Conservation (phyloP, 2,113 vertebrate species). For the Triplophysa dalaica region DNA sequence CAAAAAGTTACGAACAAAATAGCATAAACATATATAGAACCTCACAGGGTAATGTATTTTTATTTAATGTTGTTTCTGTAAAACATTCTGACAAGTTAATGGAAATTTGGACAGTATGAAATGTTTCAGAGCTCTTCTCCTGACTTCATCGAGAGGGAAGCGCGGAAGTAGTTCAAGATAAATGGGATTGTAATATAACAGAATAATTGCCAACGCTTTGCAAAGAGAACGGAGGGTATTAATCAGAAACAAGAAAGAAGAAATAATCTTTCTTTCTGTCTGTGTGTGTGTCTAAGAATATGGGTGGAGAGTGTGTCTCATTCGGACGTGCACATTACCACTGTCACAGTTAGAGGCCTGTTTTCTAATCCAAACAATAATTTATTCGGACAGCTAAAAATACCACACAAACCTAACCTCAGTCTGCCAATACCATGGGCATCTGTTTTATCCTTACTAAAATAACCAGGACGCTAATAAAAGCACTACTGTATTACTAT, state of each 20-base stretch:
- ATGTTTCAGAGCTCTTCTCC: background rate
- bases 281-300: conserved; percentile 12
- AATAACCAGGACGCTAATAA: background rate
- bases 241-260: background rate
- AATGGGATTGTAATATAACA: background rate
- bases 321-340: conserved; percentile 41
- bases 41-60: background rate
- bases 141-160: background rate
- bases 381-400: conserved; percentile 31
- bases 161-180: background rate
- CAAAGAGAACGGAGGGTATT: conserved; percentile 39
- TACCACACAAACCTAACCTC: conserved; percentile 22
- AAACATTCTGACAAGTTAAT: background rate
- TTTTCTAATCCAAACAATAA: conserved; percentile 45
- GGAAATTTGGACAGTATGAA: background rate
- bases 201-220: background rate
- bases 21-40: background rate
- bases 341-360: conserved; percentile 38
- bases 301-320: conserved; percentile 32
- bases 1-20: background rate
- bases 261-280: background rate
- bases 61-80: background rate
- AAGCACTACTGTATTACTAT: background rate
- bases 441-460: background rate
- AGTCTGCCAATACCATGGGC: background rate